Percentiles rank a stretch among this genome's conserved stretches.
These are phyloP conservation scores for Euura saliciscinereae DNA, from an alignment of 1,140 invertebrate genomes.

Conservation along the genomic window DNA sequence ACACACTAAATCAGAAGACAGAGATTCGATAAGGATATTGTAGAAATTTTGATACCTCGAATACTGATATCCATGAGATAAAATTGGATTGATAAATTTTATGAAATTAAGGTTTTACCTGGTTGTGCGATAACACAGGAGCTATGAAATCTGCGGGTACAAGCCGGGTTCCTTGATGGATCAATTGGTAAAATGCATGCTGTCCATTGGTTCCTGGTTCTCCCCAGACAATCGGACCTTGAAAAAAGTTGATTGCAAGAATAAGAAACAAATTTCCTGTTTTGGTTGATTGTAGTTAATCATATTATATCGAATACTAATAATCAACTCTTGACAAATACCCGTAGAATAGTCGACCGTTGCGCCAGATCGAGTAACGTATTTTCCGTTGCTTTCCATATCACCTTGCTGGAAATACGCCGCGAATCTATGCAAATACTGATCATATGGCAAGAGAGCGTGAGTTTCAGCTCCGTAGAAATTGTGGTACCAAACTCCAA, in stretches of 20 bases:
- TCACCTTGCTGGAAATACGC: slow-evolving; percentile 99
- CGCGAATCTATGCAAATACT: slow-evolving; percentile 98
- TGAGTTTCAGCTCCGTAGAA: slow-evolving; percentile 96
- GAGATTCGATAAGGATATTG: neutral
- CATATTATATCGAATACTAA: slow-evolving; percentile 4
- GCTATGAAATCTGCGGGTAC: slow-evolving; percentile 98
- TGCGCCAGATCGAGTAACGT: slow-evolving; percentile 79
- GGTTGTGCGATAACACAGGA: slow-evolving; percentile 91
- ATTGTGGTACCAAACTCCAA: slow-evolving; percentile 97
- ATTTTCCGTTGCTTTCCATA: slow-evolving; percentile 99
- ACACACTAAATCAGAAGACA: no score
- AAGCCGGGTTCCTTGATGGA: slow-evolving; percentile 88
- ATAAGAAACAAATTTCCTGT: neutral
- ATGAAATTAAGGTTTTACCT: slow-evolving; percentile 63
- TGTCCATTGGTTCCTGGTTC: slow-evolving; percentile 99
- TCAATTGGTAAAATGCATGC: slow-evolving; percentile 96
- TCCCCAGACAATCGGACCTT: slow-evolving; percentile 75
- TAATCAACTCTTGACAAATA: slow-evolving; percentile 20
- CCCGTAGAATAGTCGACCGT: slow-evolving; percentile 85
- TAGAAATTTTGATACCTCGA: no score
- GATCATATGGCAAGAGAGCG: slow-evolving; percentile 96
- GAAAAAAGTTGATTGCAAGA: slow-evolving; percentile 26
- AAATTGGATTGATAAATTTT: no score
- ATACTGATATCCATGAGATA: no score
- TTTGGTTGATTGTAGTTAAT: slow-evolving; percentile 10